A percentile compares a stretch with the other conserved stretches of the same genome.
These are phyloP conservation scores for Dysmachus trigonus DNA, from an alignment of 2,888 invertebrate genomes.

Conservation along the genomic window DNA sequence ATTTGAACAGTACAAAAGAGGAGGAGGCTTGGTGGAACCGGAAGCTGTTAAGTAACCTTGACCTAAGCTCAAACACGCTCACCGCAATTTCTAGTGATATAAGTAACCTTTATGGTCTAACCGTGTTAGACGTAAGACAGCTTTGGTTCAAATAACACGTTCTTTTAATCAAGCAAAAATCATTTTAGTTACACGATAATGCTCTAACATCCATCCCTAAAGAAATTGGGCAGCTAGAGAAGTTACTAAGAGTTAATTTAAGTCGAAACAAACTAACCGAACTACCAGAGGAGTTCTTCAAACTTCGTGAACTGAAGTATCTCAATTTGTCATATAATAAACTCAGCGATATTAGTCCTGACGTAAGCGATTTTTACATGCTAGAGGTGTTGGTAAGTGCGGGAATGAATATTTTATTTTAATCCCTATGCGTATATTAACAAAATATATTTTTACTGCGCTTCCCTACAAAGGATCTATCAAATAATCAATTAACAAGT, in stretches of 20 bases:
- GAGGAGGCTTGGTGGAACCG: conserved; percentile 85
- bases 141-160: background rate
- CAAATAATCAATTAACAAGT: conserved; percentile 76
- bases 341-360: conserved; percentile 73
- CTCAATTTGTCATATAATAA: conserved; percentile 81
- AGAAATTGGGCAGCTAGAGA: conserved; percentile 76
- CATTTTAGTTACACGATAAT: conserved; percentile 83
- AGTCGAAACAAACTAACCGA: conserved; percentile 73
- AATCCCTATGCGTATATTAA: background rate
- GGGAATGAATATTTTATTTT: background rate
- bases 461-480: conserved; percentile 73
- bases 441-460: background rate
- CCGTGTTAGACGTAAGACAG: conserved; percentile 72
- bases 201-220: conserved; percentile 75
- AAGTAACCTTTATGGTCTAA: conserved; percentile 73
- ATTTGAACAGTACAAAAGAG: conserved; percentile 65
- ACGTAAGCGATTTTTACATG: conserved; percentile 82
- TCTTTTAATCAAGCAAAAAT: background rate
- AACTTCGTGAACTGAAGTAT: conserved; percentile 74
- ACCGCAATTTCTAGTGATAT: conserved; percentile 72
- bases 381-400: conserved; percentile 74
- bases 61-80: conserved; percentile 79
- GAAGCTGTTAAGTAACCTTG: conserved; percentile 78
- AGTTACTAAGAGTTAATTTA: conserved; percentile 73
- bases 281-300: conserved; percentile 74